A percentile compares a stretch with the other conserved stretches of the same genome.
Conservation (phyloP, 2,113 vertebrate genomes). For the Pelusios castaneus region DNA sequence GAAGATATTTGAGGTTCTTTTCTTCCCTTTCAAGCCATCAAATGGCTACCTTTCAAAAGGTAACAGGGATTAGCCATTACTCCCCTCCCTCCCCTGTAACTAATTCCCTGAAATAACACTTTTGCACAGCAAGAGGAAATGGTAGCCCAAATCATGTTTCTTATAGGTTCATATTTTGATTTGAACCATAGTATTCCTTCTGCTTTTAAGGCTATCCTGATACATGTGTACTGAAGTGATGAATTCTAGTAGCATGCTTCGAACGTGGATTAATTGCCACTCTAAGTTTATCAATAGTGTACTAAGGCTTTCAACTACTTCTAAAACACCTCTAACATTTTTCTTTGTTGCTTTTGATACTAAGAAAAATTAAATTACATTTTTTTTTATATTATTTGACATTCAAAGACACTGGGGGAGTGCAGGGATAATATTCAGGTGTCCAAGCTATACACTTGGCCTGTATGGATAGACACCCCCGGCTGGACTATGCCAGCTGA, state of each 20-base stretch:
- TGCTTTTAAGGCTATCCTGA: background rate
- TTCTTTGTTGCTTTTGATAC: background rate
- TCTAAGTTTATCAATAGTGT: background rate
- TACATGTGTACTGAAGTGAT: background rate
- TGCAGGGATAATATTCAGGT: no score
- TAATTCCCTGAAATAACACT: background rate
- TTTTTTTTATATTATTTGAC: background rate
- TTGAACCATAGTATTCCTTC: background rate
- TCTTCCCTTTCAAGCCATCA: background rate
- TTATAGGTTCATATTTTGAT: background rate
- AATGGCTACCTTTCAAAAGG: no score
- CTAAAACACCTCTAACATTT: background rate
- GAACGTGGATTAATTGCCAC: background rate
- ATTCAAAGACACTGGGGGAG: background rate
- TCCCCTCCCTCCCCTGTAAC: background rate
- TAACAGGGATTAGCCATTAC: background rate
- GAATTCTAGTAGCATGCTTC: background rate
- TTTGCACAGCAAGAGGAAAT: background rate
- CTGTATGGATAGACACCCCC: no score
- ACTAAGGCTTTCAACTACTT: no score
- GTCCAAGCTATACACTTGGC: no score
- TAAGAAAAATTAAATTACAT: background rate
- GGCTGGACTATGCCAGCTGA: no score
- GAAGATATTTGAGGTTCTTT: background rate
- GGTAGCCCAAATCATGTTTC: background rate